Conservation (phyloP, 2,888 invertebrate species). For the Syritta pipiens region DNA sequence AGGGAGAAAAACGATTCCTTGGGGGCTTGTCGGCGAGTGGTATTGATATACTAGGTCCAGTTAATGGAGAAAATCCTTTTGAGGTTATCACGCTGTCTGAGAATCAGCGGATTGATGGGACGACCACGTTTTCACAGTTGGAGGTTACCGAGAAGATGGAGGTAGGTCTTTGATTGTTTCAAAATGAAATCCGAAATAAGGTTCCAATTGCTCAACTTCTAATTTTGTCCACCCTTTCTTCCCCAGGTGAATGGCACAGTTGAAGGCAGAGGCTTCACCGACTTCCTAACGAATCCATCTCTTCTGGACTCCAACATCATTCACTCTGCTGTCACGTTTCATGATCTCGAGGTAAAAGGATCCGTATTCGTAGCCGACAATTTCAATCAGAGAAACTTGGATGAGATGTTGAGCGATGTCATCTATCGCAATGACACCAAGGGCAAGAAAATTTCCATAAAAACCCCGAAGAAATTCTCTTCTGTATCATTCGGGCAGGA, state of each 20-base stretch:
- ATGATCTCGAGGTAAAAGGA: constrained; percentile 80
- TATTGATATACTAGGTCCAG: constrained; percentile 76
- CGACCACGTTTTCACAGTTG: constrained; percentile 81
- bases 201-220: too few species aligned
- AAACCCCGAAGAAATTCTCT: constrained; percentile 80
- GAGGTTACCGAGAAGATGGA: constrained; percentile 80
- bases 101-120: constrained; percentile 78
- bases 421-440: constrained; percentile 78
- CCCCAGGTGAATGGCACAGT: constrained; percentile 80
- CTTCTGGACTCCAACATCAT: constrained; percentile 79
- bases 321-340: constrained; percentile 79
- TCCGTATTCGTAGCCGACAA: constrained; percentile 79
- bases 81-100: constrained; percentile 80
- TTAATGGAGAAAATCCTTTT: constrained; percentile 80
- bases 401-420: constrained; percentile 79
- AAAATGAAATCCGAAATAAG: background rate
- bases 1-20: constrained; percentile 80
- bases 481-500: constrained; percentile 77
- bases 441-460: constrained; percentile 77
- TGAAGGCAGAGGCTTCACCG: constrained; percentile 78
- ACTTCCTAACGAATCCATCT: constrained; percentile 79
- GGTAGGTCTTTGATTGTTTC: constrained; percentile 73
- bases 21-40: constrained; percentile 76
- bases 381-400: constrained; percentile 78
- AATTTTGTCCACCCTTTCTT: too few species aligned